Base-by-base conservation (phyloP, 2,113 vertebrate species). In the Myrmecobius fasciatus region DNA sequence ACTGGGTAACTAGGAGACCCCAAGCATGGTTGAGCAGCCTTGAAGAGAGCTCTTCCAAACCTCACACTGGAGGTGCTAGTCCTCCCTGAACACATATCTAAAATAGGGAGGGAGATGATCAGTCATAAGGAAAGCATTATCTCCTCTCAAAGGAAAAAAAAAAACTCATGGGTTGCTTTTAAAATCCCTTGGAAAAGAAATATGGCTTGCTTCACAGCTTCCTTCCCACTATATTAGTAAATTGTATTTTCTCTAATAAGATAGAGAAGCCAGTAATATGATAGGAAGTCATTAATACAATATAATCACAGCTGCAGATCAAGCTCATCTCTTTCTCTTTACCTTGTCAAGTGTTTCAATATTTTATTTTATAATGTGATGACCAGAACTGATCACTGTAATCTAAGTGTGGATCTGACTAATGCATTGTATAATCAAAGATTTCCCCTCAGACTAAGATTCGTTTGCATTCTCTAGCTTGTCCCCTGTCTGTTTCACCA, bases 311-410 rank as follows among this genome's bases (percentile, higher is more conserved):
- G 92, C 53, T 96, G 92, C 98, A 98, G 98, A 98, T 98, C 98
- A 98, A 98, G 96, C 98, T 98, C 98, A 98, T 98, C 97, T 98
- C 93, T 97, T 94, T 98, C 98, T 98, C 98, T 99, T 98, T 99
- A 97, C 98, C 98, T 98, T 99, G 98, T 98, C 98, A 99, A 99
- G 98, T 98, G 96, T 98, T 98, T 98, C 98, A 98, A 98, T 98
- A 98, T 98, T 98, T 98, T 98, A 98, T 98, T 97, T 98, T 97
- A 97, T 98, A 98, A 98, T 97, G 93, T 97, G 97, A 98, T 98
- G 98, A 98, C 98, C 98, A 98, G 98, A 98, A 98, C 97, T 96
- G 98, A 98, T 98, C 94, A 6, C 96, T 97, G 91, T 98, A 98
- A 98, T 98, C 97, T 98, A 97, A 98, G 88, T 97, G 96, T 97